phyloP scores from a whole-genome alignment of 2,888 invertebrate genomes.

The Aricia artaxerxes region DNA sequence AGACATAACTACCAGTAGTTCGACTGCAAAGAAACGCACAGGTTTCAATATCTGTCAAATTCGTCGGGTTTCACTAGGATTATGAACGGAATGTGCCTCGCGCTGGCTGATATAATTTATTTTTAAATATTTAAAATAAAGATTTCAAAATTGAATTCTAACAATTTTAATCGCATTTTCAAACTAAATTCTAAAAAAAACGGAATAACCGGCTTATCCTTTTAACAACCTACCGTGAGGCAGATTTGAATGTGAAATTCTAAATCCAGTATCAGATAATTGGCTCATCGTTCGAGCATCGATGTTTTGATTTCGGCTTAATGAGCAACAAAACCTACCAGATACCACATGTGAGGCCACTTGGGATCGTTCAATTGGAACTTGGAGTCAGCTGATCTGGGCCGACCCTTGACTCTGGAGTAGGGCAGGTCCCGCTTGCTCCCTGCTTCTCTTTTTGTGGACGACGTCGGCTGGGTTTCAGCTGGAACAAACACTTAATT shows the following conservation, averaged over 20 bases:
- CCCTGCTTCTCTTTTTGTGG: conserved; percentile 64
- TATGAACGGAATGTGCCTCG: no score
- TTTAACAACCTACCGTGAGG: not conserved
- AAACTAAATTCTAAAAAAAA: not conserved
- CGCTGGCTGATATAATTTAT: no score
- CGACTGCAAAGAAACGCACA: no score
- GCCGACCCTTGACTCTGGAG: conserved; percentile 87
- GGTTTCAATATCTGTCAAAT: no score
- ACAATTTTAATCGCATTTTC: not conserved
- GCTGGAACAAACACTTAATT: conserved; percentile 45
- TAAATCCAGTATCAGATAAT: not conserved
- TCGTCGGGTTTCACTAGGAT: no score
- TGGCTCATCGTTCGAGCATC: not conserved
- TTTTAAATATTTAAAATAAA: no score
- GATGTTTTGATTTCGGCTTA: not conserved
- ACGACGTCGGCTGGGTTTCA: conserved; percentile 57
- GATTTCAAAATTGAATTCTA: no score
- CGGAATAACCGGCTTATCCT: not conserved
- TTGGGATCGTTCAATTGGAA: conserved; percentile 90
- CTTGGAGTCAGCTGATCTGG: conserved; percentile 66
- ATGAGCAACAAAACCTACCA: conserved; percentile 84
- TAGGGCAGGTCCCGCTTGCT: conserved; percentile 71
- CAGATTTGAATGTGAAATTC: not conserved
- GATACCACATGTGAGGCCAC: conserved; percentile 98
- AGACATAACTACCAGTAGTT: no score